A percentile compares a stretch with the other conserved stretches of the same genome.
phyloP scores from a whole-genome alignment of 2,797 vertebrate genomes.

The Acanthopagrus latus region DNA sequence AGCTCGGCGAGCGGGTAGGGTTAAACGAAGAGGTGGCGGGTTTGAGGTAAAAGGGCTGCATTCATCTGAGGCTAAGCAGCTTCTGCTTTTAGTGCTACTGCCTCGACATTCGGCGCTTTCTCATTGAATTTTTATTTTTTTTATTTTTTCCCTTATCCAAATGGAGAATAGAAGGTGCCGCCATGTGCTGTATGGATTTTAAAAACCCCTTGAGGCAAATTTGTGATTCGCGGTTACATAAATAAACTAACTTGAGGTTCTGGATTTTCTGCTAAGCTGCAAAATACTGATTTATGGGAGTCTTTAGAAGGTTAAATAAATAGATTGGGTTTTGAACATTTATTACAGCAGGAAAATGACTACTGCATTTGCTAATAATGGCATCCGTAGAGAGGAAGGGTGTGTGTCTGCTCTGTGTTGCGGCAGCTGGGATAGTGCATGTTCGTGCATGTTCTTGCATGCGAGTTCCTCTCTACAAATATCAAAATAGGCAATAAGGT shows the following conservation, averaged over 20 bases:
- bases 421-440: no score
- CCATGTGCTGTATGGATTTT: background rate
- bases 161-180: background rate
- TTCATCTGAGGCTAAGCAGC: constrained; percentile 36
- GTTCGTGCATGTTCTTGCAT: no score
- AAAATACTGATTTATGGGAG: background rate
- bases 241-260: background rate
- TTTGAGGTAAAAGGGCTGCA: constrained; percentile 53
- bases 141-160: background rate
- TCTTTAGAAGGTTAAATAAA: background rate
- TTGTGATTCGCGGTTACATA: background rate
- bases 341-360: no score
- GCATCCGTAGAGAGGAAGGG: no score
- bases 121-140: background rate
- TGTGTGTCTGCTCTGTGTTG: no score
- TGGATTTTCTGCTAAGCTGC: background rate
- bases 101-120: background rate
- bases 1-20: constrained; percentile 51
- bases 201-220: background rate
- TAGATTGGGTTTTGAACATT: no score
- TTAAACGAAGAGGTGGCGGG: constrained; percentile 67
- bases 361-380: no score
- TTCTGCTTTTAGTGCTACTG: constrained; percentile 23
- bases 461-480: no score
- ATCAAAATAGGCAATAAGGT: no score